Conservation (phyloP, 2,797 vertebrate genomes). For the Trachurus trachurus region DNA sequence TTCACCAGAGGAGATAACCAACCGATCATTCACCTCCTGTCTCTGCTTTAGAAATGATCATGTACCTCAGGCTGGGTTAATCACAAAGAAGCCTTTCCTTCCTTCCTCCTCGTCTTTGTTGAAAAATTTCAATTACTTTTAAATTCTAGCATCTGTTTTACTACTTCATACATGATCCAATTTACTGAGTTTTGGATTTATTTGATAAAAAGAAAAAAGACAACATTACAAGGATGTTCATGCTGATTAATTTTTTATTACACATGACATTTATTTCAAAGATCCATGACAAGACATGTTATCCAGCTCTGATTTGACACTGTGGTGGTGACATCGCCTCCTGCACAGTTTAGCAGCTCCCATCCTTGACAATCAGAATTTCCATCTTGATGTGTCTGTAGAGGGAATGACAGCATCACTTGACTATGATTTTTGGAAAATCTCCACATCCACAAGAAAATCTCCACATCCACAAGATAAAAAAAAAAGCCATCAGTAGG, state of each 20-base stretch:
- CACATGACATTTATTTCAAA: constrained; percentile 1
- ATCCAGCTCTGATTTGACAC: not conserved
- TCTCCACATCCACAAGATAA: too few relatives aligned
- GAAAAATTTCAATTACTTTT: too few relatives aligned
- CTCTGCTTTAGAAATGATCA: constrained; percentile 31
- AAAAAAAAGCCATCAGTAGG: not conserved
- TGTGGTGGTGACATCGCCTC: not conserved
- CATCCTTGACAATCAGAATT: constrained; percentile 78
- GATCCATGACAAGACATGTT: not conserved
- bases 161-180: not conserved
- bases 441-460: not conserved
- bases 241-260: constrained; percentile 47
- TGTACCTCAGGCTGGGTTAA: not conserved
- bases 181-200: not conserved
- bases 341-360: constrained; percentile 66
- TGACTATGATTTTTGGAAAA: not conserved
- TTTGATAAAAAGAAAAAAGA: not conserved
- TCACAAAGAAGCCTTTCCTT: not conserved
- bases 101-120: not conserved
- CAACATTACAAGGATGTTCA: not conserved
- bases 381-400: constrained; percentile 73
- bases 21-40: constrained; percentile 64
- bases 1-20: constrained; percentile 52
- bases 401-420: constrained; percentile 21
- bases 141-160: not conserved